phyloP scores from a whole-genome alignment of 2,797 vertebrate species.

The Lepidocolaptes lacrymiger region DNA sequence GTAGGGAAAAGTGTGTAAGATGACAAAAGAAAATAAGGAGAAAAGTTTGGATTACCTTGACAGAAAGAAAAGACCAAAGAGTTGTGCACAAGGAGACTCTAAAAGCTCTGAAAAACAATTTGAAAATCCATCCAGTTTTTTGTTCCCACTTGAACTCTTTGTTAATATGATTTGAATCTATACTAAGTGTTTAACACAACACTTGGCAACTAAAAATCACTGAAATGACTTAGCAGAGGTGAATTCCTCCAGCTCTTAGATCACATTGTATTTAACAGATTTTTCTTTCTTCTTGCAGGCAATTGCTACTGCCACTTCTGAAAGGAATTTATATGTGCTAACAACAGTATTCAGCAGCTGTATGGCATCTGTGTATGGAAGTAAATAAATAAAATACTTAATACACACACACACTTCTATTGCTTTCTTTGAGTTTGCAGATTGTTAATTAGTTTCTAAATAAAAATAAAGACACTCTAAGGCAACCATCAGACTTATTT shows the following conservation, averaged over 20 bases:
- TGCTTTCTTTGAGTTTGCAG: background rate
- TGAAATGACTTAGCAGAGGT: background rate
- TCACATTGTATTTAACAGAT: background rate
- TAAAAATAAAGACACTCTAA: background rate
- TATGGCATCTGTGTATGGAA: background rate
- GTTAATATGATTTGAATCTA: background rate
- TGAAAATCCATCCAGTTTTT: background rate
- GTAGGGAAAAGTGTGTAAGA: background rate
- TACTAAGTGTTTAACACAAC: background rate
- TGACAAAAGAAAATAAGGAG: background rate
- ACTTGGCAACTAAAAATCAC: background rate
- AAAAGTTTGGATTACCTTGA: background rate
- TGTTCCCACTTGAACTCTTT: background rate
- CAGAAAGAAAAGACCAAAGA: background rate
- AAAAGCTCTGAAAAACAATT: background rate
- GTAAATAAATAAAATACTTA: background rate
- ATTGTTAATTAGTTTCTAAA: background rate
- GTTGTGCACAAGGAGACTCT: background rate
- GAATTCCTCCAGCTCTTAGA: background rate
- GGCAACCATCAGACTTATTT: background rate
- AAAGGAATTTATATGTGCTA: background rate
- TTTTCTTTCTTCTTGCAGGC: background rate
- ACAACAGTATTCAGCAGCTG: background rate
- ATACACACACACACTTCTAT: background rate
- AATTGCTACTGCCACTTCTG: background rate